These are phyloP conservation scores for Selenia dentaria DNA, from an alignment of 2,888 invertebrate species.

Conservation along the genomic window DNA sequence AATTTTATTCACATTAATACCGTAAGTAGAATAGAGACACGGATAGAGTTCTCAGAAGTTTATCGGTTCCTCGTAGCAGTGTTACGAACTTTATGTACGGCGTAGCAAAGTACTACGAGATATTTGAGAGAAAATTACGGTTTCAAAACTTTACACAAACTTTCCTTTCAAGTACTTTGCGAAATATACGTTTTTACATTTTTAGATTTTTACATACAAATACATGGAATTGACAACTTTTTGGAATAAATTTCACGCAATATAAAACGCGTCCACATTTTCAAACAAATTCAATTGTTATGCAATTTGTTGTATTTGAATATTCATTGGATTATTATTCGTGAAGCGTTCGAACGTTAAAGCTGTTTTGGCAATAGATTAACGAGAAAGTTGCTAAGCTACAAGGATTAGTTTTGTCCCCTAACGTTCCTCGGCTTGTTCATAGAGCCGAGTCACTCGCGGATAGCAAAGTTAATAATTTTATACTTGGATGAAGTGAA, in stretches of 20 bases:
- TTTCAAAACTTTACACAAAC: not conserved
- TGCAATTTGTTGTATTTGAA: conserved; percentile 21
- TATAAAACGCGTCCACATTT: not conserved
- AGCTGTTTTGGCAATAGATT: conserved; percentile 5
- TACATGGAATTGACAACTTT: not conserved
- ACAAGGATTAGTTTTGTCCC: not conserved
- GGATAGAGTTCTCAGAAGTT: conserved; percentile 1
- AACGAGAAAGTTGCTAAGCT: conserved; percentile 7
- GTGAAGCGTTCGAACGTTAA: conserved; percentile 9
- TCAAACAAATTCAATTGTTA: conserved; percentile 19
- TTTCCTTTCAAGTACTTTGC: not conserved
- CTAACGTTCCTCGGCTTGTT: no score
- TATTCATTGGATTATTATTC: conserved; percentile 23
- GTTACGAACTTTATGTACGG: conserved; percentile 10
- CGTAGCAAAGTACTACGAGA: conserved; percentile 1
- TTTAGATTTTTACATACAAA: not conserved
- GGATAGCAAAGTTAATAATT: no score
- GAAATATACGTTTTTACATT: not conserved
- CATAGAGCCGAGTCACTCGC: no score
- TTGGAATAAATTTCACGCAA: not conserved
- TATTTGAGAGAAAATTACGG: not conserved
- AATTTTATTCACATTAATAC: no score
- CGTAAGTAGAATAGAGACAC: no score
- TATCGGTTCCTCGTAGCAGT: not conserved
- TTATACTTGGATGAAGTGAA: no score